phyloP scores from a whole-genome alignment of 2,888 invertebrate genomes.

The Melanostoma scalare region DNA sequence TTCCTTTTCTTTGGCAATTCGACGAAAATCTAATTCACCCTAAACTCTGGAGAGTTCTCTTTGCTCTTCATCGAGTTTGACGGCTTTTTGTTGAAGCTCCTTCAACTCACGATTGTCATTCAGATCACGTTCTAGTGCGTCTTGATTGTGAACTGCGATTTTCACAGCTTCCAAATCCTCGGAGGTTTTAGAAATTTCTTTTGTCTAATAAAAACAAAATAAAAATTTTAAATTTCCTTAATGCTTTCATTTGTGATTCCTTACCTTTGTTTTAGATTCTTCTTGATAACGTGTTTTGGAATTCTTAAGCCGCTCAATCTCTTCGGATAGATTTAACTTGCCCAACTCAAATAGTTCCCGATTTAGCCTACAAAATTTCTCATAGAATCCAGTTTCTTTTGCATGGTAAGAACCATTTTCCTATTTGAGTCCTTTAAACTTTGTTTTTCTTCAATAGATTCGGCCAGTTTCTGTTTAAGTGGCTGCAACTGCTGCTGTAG shows the following conservation, averaged over 20 bases:
- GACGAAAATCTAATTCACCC: conserved; percentile 84
- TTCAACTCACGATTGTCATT: conserved; percentile 88
- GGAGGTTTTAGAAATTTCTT: conserved; percentile 82
- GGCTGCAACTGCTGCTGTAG: conserved; percentile 83
- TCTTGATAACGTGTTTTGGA: conserved; percentile 83
- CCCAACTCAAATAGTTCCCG: conserved; percentile 84
- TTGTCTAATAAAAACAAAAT: conserved; percentile 72
- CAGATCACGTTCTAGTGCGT: conserved; percentile 86
- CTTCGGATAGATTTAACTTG: conserved; percentile 83
- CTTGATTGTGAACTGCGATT: conserved; percentile 85
- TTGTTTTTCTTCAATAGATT: conserved; percentile 81
- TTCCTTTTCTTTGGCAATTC: conserved; percentile 84
- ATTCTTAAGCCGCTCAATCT: conserved; percentile 83
- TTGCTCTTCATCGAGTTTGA: conserved; percentile 83
- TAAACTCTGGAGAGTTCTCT: conserved; percentile 84
- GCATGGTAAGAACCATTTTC: conserved; percentile 75
- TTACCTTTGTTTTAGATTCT: conserved; percentile 75
- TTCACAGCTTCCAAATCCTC: conserved; percentile 84
- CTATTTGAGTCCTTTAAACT: conserved; percentile 77
- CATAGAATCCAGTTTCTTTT: conserved; percentile 75
- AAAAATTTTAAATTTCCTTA: not conserved
- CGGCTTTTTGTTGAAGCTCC: conserved; percentile 82
- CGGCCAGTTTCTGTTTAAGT: conserved; percentile 75
- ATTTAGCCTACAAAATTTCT: conserved; percentile 80
- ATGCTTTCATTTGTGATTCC: not conserved